Evolutionary conservation across 2,888 invertebrate genomes (phyloP).

Genomic region (Chloromyia formosa): DNA sequence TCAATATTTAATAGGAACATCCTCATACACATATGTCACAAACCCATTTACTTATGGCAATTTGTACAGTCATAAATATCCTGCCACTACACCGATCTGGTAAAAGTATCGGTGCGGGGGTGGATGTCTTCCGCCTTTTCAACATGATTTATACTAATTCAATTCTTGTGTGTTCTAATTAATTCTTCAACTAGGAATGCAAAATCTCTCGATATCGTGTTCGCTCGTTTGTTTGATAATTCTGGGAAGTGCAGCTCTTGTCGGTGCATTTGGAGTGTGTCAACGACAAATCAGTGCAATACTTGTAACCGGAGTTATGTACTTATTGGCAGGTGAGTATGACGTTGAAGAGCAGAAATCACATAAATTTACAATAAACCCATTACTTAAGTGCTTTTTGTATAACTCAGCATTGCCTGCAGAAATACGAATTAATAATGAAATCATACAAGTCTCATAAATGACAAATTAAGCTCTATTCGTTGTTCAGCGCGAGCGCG

Average conservation of each 20-base stretch:
- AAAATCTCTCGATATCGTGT: constrained; percentile 94
- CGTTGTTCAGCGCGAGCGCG: too few species aligned
- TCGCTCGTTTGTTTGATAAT: constrained; percentile 91
- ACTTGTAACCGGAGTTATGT: constrained; percentile 93
- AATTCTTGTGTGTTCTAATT: constrained; percentile 14
- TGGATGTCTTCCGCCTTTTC: background rate
- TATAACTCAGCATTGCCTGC: too few species aligned
- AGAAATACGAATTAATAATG: too few species aligned
- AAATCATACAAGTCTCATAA: too few species aligned
- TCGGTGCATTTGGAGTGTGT: constrained; percentile 88
- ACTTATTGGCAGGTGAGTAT: constrained; percentile 82
- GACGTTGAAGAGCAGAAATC: background rate
- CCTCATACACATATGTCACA: background rate
- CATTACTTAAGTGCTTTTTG: too few species aligned
- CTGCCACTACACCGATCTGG: too few species aligned
- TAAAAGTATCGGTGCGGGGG: too few species aligned
- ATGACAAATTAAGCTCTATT: too few species aligned
- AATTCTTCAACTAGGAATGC: constrained; percentile 76
- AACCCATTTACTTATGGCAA: too few species aligned
- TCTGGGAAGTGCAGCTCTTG: constrained; percentile 84
- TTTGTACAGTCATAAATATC: too few species aligned
- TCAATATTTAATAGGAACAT: background rate
- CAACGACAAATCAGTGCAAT: constrained; percentile 94
- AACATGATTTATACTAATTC: constrained; percentile 2
- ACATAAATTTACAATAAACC: background rate